These are phyloP conservation scores for Puntigrus tetrazona DNA, from an alignment of 2,113 vertebrate species.

Conservation along the genomic window DNA sequence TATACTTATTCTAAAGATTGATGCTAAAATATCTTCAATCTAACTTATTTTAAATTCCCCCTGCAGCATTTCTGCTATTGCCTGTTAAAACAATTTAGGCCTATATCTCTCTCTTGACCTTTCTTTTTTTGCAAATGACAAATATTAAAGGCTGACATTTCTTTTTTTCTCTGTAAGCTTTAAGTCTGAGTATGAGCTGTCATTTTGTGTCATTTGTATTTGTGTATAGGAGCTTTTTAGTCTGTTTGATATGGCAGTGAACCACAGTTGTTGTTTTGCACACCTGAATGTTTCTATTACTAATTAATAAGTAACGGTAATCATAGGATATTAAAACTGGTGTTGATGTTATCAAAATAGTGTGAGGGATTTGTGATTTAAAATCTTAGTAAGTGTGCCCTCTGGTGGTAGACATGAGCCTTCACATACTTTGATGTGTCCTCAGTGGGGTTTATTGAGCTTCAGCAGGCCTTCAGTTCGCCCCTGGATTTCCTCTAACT, in stretches of 20 bases:
- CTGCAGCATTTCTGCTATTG: background rate
- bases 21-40: background rate
- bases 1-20: background rate
- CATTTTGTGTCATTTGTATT: background rate
- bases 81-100: background rate
- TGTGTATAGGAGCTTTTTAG: background rate
- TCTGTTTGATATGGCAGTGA: background rate
- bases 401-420: slow-evolving; percentile 62
- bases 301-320: background rate
- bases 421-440: slow-evolving; percentile 52
- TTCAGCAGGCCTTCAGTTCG: slow-evolving; percentile 57
- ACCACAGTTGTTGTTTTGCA: background rate
- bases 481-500: slow-evolving; percentile 68
- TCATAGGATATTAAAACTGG: background rate
- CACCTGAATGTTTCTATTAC: background rate
- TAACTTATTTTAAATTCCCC: background rate
- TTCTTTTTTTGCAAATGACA: background rate
- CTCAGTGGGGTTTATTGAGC: slow-evolving; percentile 47
- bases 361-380: background rate
- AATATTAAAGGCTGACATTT: background rate
- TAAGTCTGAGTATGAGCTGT: background rate
- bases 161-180: background rate
- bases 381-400: slow-evolving; percentile 53
- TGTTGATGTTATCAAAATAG: background rate
- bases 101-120: background rate